Percentiles rank a stretch among this genome's conserved stretches.
These are phyloP conservation scores for Ptychodera flava DNA, from an alignment of 35 echinoderm and acorn worm species.

Conservation along the genomic window DNA sequence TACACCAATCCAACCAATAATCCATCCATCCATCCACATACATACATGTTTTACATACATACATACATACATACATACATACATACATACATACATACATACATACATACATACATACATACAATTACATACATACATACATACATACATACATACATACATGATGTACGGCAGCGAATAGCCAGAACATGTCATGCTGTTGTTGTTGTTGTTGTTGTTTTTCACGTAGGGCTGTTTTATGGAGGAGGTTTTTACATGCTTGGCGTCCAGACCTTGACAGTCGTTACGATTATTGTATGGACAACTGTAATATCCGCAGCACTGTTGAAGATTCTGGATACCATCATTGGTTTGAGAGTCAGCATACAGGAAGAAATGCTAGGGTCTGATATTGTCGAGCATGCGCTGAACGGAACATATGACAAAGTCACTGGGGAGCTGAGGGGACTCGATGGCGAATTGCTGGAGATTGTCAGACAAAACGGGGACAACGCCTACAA, in stretches of 20 bases:
- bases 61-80: background rate
- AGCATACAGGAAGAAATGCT: conserved; percentile 70
- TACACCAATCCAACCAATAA: too few species aligned
- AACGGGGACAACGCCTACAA: background rate
- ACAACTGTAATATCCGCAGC: conserved; percentile 38
- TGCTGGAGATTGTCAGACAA: background rate
- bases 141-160: background rate
- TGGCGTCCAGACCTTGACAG: conserved; percentile 48
- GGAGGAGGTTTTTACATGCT: conserved; percentile 68
- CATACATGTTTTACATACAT: too few species aligned
- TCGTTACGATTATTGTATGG: conserved; percentile 46
- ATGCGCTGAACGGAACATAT: conserved; percentile 71
- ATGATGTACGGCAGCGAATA: too few species aligned
- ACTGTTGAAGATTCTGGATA: conserved; percentile 47
- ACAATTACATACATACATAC: background rate
- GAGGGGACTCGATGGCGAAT: background rate
- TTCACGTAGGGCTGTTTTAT: conserved; percentile 69
- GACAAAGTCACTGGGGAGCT: conserved; percentile 40
- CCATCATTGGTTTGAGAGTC: conserved; percentile 70
- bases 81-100: background rate
- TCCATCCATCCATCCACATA: too few species aligned
- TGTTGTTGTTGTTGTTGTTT: too few species aligned
- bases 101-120: background rate
- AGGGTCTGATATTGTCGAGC: conserved; percentile 79
- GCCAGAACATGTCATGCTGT: too few species aligned